Percentiles rank a stretch among this genome's conserved stretches.
These are phyloP conservation scores for Megalops atlanticus DNA, from an alignment of 2,113 vertebrate species.

Conservation along the genomic window DNA sequence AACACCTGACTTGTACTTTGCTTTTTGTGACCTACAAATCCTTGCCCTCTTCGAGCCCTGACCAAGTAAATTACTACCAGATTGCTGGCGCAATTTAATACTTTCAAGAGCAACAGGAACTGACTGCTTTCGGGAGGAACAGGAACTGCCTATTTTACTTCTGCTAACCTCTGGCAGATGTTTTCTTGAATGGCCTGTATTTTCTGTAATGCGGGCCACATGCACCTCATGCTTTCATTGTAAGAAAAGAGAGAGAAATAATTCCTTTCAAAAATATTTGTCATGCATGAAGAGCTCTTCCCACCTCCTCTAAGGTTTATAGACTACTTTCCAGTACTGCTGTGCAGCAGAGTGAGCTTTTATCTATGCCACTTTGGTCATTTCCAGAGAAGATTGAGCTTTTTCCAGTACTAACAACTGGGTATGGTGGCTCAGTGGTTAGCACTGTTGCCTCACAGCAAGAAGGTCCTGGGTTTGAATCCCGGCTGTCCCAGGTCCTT, in stretches of 20 bases:
- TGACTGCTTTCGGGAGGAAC: neutral
- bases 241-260: slow-evolving; percentile 23
- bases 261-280: slow-evolving; percentile 53
- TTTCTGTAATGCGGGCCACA: slow-evolving; percentile 48
- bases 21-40: slow-evolving; percentile 34
- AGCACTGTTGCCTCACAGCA: too few species aligned
- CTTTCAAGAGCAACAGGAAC: neutral
- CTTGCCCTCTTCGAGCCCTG: slow-evolving; percentile 19
- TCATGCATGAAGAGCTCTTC: slow-evolving; percentile 35
- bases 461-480: too few species aligned
- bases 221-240: slow-evolving; percentile 45
- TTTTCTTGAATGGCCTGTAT: slow-evolving; percentile 30
- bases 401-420: too few species aligned
- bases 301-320: slow-evolving; percentile 38
- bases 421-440: too few species aligned
- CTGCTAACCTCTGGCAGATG: slow-evolving; percentile 19
- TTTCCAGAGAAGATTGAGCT: neutral
- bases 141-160: slow-evolving; percentile 24
- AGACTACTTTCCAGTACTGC: neutral
- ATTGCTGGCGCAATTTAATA: slow-evolving; percentile 15
- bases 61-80: slow-evolving; percentile 24
- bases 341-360: neutral
- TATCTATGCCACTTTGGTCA: neutral
- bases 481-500: too few species aligned
- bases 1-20: slow-evolving; percentile 1